Evolutionary conservation across 2,797 vertebrate species (phyloP), one percentile per base, ranked within the genome.

Genomic region (Clarias fuscus): DNA sequence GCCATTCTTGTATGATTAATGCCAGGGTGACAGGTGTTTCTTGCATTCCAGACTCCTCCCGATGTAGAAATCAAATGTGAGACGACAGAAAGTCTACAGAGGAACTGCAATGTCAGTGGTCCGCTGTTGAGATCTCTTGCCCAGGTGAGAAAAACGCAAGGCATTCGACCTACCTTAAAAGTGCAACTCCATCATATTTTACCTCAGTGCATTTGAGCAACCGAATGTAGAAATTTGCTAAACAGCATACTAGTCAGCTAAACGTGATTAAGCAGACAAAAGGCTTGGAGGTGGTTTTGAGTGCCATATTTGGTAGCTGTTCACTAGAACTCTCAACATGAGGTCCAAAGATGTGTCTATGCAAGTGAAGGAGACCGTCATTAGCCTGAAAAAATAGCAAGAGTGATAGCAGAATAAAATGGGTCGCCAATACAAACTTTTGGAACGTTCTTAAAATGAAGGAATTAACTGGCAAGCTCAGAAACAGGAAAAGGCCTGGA

Each of bases 51-150:
- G 98, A 97, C 97, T 0, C 96, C 97, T 87, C 94, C 95, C 0
- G 97, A 98, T 14, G 83, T 96, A 87, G 96, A 95, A 91, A 96
- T 99, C 0, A 97, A 98, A 85, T 99, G 98, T 27, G 88, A 88
- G 86, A 88, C 89, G 0, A 94, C 95, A 20, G 95, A 97, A 40
- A 91, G 92, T 80, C 92, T 91, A 85, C 92, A 92, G 91, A 96
- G 93, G 90, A 91, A 92, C 87, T 99, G 98, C 91, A 98, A 97
- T 0, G 93, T 98, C 92, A 98, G 96, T 87, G 94, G 96, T 77
- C 97, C 97, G 0, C 98, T 98, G 91, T 95, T 99, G 95, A 95
- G 94, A 83, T 95, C 97, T 40, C 93, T 94, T 15, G 33, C 86
- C 71, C 88, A 88, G 86, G 89, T 90, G 61, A 89, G 81, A 86